A percentile compares a stretch with the other conserved stretches of the same genome.
Evolutionary conservation across 2,113 vertebrate genomes (phyloP).

Genomic region (Paradoxurus hermaphroditus): DNA sequence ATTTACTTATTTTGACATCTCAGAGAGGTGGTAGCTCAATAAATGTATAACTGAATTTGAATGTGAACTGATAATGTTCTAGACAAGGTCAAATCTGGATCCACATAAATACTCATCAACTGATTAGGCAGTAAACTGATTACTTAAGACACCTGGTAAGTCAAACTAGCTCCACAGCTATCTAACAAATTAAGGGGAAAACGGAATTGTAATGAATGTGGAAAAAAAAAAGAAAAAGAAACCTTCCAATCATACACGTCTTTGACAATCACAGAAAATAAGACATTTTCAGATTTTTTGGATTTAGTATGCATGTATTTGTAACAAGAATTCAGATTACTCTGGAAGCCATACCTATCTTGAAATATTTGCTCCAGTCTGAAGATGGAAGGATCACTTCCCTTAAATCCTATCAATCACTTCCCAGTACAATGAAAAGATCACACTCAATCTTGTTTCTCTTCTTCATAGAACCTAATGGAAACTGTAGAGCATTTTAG

Average conservation of each 20-base stretch:
- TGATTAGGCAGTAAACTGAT: slow-evolving; percentile 35
- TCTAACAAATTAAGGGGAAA: not conserved
- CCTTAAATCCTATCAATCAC: not conserved
- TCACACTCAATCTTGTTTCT: not conserved
- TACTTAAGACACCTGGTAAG: not conserved
- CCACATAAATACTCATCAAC: slow-evolving; percentile 11
- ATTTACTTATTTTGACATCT: not conserved
- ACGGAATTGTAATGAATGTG: not conserved
- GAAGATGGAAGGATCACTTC: not conserved
- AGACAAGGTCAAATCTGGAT: slow-evolving; percentile 15
- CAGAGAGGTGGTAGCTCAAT: not conserved
- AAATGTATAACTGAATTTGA: slow-evolving; percentile 3
- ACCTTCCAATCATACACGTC: not conserved
- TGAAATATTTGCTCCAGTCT: not conserved
- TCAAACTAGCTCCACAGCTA: not conserved
- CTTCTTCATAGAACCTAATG: not conserved
- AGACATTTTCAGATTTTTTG: not conserved
- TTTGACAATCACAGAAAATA: not conserved
- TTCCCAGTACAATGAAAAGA: not conserved
- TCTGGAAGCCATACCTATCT: not conserved
- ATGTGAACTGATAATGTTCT: not conserved
- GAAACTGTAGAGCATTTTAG: not conserved
- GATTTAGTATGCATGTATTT: not conserved
- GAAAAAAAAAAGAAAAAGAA: not conserved
- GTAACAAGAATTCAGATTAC: not conserved